phyloP scores from a whole-genome alignment of 2,797 vertebrate species.

The Pempheris klunzingeri region DNA sequence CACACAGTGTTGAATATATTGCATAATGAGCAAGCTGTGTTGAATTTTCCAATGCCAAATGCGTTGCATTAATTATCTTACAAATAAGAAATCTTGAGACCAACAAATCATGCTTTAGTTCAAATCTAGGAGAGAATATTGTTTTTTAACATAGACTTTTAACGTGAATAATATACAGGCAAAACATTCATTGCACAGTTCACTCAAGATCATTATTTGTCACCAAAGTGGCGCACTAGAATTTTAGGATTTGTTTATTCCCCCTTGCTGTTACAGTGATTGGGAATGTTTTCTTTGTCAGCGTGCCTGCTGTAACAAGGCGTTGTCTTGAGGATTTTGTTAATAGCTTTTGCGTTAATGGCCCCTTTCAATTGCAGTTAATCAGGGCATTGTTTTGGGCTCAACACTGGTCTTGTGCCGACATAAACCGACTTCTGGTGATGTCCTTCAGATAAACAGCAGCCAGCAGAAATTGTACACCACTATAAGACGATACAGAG shows the following conservation, averaged over 20 bases:
- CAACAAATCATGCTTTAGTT: not conserved
- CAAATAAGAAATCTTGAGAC: not conserved
- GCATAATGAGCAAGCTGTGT: slow-evolving; percentile 39
- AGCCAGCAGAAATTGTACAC: slow-evolving; percentile 32
- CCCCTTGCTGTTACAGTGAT: not conserved
- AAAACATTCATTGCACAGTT: not conserved
- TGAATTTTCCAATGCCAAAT: slow-evolving; percentile 49
- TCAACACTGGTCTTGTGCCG: slow-evolving; percentile 21
- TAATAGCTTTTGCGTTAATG: too few species aligned
- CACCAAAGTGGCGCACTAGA: not conserved
- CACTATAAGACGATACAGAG: slow-evolving; percentile 7
- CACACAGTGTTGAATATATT: slow-evolving; percentile 12
- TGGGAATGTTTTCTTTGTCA: not conserved
- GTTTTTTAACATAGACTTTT: not conserved
- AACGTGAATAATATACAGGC: not conserved
- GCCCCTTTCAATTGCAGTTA: not conserved
- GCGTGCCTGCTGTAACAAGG: not conserved
- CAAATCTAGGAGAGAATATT: not conserved
- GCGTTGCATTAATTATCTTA: not conserved
- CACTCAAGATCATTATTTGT: not conserved
- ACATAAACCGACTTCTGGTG: slow-evolving; percentile 20
- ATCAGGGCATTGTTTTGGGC: slow-evolving; percentile 37
- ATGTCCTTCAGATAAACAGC: slow-evolving; percentile 33
- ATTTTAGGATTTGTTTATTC: not conserved
- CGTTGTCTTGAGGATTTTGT: slow-evolving; percentile 2